Evolutionary conservation across 2,888 invertebrate species (phyloP), one percentile per base, ranked within the genome.

Genomic region (Cremastinae sp.): DNA sequence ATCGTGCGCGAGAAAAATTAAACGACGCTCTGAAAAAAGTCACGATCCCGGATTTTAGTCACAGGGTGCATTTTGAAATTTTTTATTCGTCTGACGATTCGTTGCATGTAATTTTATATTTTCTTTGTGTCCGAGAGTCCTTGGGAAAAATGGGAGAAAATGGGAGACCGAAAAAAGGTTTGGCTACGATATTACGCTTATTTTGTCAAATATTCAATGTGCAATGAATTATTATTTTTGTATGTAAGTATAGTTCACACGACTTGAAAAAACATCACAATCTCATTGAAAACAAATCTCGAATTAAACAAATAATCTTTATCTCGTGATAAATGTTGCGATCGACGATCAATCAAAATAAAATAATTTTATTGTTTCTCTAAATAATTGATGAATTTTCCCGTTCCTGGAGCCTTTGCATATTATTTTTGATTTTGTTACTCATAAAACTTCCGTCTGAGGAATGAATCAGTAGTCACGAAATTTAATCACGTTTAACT

Each of bases 141-240:
- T 69, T 59, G n/a, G 22, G 28, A 28, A 28, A 28, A 43, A 41
- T n/a, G 14, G 16, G 20, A 3, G 2, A 28, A 43, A 41, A 58
- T 10, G 14, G 14, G 1, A 20, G 49, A 8, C 2, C 12, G 12
- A 49, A 56, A 37, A 8, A 41, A 51, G 47, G 28, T 55, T 55
- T 7, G 9, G 49, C 14, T 28, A 22, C 16, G 8, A 56, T 20
- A 49, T 12, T 39, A 39, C 53, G 59, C 16, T 66, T 39, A 61
- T 61, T 66, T 61, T 66, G 22, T 68, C 9, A 61, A 55, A 68
- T 45, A 56, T 35, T 58, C 45, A 7, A 35, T 43, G 20, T 37
- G 14, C 39, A 43, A 43, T 22, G 12, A 45, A 56, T 7, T 18
- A 41, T n/a, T 51, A 64, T 39, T 20, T 51, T 28, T 51, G 5